Percentiles rank a stretch among this genome's conserved stretches.
These are phyloP conservation scores for Sebastes wilsoni DNA, from an alignment of 2,797 vertebrate species.

Conservation along the genomic window DNA sequence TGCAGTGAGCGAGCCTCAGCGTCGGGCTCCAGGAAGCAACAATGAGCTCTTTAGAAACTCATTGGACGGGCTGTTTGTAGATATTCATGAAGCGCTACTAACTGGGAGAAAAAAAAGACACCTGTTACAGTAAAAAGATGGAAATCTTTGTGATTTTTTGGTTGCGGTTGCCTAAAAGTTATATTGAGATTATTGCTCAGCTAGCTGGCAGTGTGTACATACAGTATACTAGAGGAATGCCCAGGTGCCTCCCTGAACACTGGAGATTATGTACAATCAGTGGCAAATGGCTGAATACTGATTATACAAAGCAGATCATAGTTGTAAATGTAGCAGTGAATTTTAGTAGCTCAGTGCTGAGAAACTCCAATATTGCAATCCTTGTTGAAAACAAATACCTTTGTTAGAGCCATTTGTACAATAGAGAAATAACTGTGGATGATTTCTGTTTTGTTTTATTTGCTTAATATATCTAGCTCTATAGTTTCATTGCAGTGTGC, in stretches of 20 bases:
- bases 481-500: too few species aligned
- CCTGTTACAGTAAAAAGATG: background rate
- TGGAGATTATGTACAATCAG: background rate
- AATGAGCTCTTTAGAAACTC: background rate
- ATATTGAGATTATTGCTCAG: background rate
- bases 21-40: background rate
- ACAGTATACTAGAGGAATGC: background rate
- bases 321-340: background rate
- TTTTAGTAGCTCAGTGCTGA: background rate
- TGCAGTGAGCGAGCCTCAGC: constrained; percentile 4
- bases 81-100: background rate
- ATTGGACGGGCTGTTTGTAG: background rate
- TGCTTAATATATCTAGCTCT: too few species aligned
- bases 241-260: background rate
- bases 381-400: background rate
- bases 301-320: background rate
- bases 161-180: background rate
- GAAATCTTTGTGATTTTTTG: background rate
- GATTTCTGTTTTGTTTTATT: too few species aligned
- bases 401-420: too few species aligned
- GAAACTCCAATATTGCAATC: background rate
- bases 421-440: too few species aligned
- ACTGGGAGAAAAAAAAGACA: background rate
- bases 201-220: background rate
- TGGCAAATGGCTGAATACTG: background rate